Percentiles rank a stretch among this genome's conserved stretches.
Conservation (phyloP, 2,888 invertebrate species). For the Brachyopa scutellaris region DNA sequence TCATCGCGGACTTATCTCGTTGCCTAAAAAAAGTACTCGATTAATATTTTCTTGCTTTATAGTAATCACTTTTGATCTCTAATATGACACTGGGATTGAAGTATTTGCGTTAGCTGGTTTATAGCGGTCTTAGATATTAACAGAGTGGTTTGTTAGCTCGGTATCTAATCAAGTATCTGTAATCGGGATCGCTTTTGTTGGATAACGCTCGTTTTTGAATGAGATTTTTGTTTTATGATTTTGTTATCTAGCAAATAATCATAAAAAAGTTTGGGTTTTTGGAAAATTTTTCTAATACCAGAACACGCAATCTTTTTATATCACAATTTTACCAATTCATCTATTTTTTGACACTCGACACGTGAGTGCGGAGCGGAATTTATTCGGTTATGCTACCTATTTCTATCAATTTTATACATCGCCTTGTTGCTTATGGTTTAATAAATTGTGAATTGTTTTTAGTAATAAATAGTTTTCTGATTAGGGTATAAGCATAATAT, state of each 20-base stretch:
- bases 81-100: slow-evolving; percentile 17
- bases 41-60: background rate
- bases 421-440: too few relatives aligned
- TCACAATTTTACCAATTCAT: background rate
- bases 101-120: slow-evolving; percentile 5
- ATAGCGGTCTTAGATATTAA: slow-evolving; percentile 6
- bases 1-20: background rate
- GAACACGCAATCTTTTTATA: background rate
- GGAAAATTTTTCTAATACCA: background rate
- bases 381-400: too few relatives aligned
- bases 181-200: background rate
- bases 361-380: too few relatives aligned
- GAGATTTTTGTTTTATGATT: background rate
- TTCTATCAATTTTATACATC: too few relatives aligned
- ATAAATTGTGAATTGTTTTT: too few relatives aligned
- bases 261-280: background rate
- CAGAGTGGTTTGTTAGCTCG: too few relatives aligned
- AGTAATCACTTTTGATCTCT: slow-evolving; percentile 17
- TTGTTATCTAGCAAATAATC: background rate
- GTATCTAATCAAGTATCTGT: slow-evolving; percentile 29
- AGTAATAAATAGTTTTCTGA: too few relatives aligned
- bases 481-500: too few relatives aligned
- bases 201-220: slow-evolving; percentile 3
- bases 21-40: background rate
- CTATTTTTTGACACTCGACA: too few relatives aligned